phyloP scores from a whole-genome alignment of 2,113 vertebrate genomes.

The Macquaria australasica region DNA sequence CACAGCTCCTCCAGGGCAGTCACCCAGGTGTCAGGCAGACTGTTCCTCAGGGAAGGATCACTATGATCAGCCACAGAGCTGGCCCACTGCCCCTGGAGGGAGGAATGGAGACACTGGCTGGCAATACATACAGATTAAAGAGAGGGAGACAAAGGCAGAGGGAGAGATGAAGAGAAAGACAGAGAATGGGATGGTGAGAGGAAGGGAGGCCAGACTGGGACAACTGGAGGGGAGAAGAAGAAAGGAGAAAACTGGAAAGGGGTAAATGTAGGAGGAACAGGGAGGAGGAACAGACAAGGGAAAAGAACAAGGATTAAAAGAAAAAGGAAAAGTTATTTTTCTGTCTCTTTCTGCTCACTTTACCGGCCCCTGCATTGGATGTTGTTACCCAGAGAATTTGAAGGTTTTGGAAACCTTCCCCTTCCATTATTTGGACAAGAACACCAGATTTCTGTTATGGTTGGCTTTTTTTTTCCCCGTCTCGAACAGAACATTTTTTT shows the following conservation, averaged over 20 bases:
- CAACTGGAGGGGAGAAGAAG: constrained; percentile 12
- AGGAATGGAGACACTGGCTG: constrained; percentile 62
- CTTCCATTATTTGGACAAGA: constrained; percentile 14
- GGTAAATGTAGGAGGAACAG: not conserved
- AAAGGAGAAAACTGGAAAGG: not conserved
- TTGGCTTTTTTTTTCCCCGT: not conserved
- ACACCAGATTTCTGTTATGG: constrained; percentile 3
- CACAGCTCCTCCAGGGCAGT: constrained; percentile 55
- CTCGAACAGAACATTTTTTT: not conserved
- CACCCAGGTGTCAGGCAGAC: constrained; percentile 73
- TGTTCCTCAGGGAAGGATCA: constrained; percentile 70
- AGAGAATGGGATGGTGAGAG: constrained; percentile 1
- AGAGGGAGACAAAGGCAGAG: constrained; percentile 44
- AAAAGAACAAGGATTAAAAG: not conserved
- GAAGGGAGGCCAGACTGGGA: constrained; percentile 24
- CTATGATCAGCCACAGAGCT: constrained; percentile 72
- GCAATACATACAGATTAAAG: constrained; percentile 69
- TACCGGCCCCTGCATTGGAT: constrained; percentile 10
- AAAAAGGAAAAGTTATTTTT: constrained; percentile 13
- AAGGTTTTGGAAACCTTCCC: not conserved
- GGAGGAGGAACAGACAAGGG: not conserved
- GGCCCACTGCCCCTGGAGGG: constrained; percentile 54
- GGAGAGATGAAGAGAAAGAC: constrained; percentile 20
- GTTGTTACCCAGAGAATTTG: constrained; percentile 24
- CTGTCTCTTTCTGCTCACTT: not conserved